These are phyloP conservation scores for Caenorhabditis sp. DNA, from an alignment of 2,888 invertebrate species.

Conservation along the genomic window DNA sequence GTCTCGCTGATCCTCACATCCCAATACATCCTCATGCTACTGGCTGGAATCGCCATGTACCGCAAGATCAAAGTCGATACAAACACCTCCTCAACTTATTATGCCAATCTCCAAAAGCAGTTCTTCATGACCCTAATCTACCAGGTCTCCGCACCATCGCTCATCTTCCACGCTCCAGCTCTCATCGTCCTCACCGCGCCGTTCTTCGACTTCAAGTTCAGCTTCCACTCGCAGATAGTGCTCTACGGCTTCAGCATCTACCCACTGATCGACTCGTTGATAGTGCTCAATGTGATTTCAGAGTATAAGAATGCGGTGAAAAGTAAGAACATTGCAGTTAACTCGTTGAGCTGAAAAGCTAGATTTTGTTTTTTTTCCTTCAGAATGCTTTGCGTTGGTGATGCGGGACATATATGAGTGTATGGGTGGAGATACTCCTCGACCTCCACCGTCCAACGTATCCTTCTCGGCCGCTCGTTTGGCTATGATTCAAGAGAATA, in stretches of 20 bases:
- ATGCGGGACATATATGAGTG: no score
- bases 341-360: no score
- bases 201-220: constrained; percentile 32
- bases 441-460: not conserved
- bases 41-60: constrained; percentile 28
- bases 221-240: constrained; percentile 12
- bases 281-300: not conserved
- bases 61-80: not conserved
- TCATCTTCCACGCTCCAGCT: constrained; percentile 10
- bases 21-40: constrained; percentile 20
- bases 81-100: constrained; percentile 6
- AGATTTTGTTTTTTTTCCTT: no score
- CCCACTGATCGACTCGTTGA: constrained; percentile 21
- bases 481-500: not conserved
- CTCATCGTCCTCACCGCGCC: constrained; percentile 16
- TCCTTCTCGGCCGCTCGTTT: not conserved
- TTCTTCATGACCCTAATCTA: constrained; percentile 24
- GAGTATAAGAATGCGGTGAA: constrained; percentile 26
- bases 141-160: constrained; percentile 21
- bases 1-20: not conserved
- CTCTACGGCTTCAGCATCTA: constrained; percentile 27
- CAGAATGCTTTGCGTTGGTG: no score
- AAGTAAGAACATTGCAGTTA: no score
- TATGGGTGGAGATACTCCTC: no score
- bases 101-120: constrained; percentile 20